Percentiles rank a stretch among this genome's conserved stretches.
Conservation (phyloP, 2,888 invertebrate species). For the Hypsopygia costalis region DNA sequence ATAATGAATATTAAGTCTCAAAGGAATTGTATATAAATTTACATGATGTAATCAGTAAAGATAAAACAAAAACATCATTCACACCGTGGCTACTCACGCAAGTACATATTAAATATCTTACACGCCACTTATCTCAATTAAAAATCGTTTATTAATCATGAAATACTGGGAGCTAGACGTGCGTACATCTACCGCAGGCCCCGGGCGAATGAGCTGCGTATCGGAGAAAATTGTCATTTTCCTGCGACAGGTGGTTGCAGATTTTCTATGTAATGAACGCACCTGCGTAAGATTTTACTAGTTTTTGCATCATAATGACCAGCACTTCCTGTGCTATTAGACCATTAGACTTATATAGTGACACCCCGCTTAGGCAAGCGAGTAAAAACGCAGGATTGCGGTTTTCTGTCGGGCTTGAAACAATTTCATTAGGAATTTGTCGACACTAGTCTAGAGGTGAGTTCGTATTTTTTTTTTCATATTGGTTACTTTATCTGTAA, state of each 20-base stretch:
- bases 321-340: slow-evolving; percentile 36
- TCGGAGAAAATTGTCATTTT: slow-evolving; percentile 61
- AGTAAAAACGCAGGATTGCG: slow-evolving; percentile 2
- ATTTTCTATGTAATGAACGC: slow-evolving; percentile 56
- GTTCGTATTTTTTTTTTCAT: no score
- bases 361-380: slow-evolving; percentile 1
- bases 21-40: no score
- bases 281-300: slow-evolving; percentile 40
- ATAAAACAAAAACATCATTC: no score
- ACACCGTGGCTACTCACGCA: no score
- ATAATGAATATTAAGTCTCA: no score
- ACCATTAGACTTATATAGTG: slow-evolving; percentile 10
- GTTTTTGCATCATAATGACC: slow-evolving; percentile 46
- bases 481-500: no score
- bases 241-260: slow-evolving; percentile 52
- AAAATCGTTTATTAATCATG: no score
- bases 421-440: slow-evolving; percentile 3
- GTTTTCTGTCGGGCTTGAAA: neutral
- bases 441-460: neutral
- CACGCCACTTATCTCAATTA: no score
- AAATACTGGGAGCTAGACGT: no score
- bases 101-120: no score
- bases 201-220: slow-evolving; percentile 7
- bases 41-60: no score
- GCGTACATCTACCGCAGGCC: no score